Conservation (phyloP, 2,113 vertebrate species). For the Nerophis lumbriciformis region DNA sequence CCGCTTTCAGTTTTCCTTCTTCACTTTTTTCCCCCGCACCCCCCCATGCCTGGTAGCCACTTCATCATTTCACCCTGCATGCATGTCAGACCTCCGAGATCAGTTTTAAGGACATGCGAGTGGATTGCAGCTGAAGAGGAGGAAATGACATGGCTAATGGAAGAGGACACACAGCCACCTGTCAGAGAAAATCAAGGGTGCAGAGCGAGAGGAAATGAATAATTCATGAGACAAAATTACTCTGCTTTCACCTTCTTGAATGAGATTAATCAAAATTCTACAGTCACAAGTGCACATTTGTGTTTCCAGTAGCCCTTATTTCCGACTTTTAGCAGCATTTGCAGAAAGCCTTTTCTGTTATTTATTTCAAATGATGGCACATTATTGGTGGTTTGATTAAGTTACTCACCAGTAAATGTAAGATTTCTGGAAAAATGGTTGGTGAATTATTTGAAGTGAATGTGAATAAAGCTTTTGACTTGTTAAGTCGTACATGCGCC, state of each 20-base stretch:
- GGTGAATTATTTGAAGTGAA: not conserved
- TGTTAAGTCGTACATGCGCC: not conserved
- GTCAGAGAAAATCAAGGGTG: constrained; percentile 59
- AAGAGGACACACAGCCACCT: constrained; percentile 63
- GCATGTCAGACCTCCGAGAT: constrained; percentile 56
- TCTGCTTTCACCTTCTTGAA: constrained; percentile 47
- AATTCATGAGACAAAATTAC: constrained; percentile 58
- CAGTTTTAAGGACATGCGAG: constrained; percentile 54
- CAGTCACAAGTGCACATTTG: constrained; percentile 9
- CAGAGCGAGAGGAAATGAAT: constrained; percentile 44
- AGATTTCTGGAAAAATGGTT: not conserved
- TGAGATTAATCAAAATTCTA: constrained; percentile 46
- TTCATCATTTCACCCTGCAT: constrained; percentile 25
- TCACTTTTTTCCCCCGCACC: not conserved
- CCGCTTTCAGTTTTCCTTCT: constrained; percentile 16
- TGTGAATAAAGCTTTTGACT: not conserved
- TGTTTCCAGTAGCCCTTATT: constrained; percentile 1
- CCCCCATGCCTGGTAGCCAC: constrained; percentile 5
- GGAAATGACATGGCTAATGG: constrained; percentile 68
- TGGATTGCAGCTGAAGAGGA: constrained; percentile 64
- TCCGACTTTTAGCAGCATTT: constrained; percentile 8
- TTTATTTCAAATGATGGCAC: constrained; percentile 1
- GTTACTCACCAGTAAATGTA: not conserved
- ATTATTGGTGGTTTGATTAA: not conserved
- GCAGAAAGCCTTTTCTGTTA: not conserved